Percentiles rank a stretch among this genome's conserved stretches.
Evolutionary conservation across 2,797 vertebrate genomes (phyloP).

Genomic region (Bucorvus abyssinicus): DNA sequence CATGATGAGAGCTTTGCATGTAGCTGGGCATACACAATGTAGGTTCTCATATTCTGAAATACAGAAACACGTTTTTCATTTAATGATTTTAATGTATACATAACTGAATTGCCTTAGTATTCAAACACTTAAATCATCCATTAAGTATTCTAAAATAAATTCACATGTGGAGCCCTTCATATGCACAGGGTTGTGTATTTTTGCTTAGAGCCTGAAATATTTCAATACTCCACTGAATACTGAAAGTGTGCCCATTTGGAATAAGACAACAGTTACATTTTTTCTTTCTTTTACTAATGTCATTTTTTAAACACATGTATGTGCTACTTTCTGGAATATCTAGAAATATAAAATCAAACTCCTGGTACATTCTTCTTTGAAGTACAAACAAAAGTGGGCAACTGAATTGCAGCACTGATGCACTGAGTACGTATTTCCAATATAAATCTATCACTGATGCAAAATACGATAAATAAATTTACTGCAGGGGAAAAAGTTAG

Average conservation of each 20-base stretch:
- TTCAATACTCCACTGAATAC: not conserved
- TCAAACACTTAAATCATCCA: not conserved
- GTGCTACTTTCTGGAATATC: not conserved
- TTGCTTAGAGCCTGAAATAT: not conserved
- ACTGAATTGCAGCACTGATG: not conserved
- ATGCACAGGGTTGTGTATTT: not conserved
- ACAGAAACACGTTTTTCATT: not conserved
- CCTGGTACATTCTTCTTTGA: not conserved
- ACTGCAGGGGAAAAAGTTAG: not conserved
- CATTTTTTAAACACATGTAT: not conserved
- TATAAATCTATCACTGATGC: not conserved
- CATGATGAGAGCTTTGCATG: not conserved
- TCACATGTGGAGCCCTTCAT: not conserved
- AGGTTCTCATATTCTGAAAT: not conserved
- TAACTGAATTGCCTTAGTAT: not conserved
- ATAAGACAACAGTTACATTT: not conserved
- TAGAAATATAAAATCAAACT: not conserved
- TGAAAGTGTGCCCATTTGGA: not conserved
- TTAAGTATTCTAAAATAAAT: not conserved
- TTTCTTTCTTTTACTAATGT: not conserved
- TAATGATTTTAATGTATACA: not conserved
- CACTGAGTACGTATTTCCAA: not conserved
- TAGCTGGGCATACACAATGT: not conserved
- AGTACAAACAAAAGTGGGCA: not conserved
- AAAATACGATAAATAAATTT: not conserved